These are phyloP conservation scores for Odontamblyopus rebecca DNA, from an alignment of 2,797 vertebrate species.

Conservation along the genomic window DNA sequence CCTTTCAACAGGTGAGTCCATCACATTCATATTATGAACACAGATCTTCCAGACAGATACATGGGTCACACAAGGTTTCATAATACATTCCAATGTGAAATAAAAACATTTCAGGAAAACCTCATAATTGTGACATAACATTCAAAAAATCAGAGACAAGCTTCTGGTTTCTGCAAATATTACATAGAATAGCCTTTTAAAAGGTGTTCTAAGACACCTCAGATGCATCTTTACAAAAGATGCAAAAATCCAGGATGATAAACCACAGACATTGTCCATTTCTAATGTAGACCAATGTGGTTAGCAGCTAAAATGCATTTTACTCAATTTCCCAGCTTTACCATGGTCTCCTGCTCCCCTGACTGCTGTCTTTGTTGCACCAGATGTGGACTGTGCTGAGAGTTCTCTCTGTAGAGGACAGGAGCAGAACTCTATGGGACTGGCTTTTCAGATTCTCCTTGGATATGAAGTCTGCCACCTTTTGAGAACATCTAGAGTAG, in stretches of 20 bases:
- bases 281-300: not conserved
- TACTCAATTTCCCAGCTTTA: slow-evolving; percentile 34
- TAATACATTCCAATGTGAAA: slow-evolving; percentile 35
- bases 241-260: not conserved
- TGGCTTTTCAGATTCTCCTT: slow-evolving; percentile 22
- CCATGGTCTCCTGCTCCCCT: slow-evolving; percentile 59
- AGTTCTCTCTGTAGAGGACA: slow-evolving; percentile 54
- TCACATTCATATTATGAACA: slow-evolving; percentile 22
- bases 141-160: slow-evolving; percentile 20
- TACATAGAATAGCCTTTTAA: slow-evolving; percentile 42
- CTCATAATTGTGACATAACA: not conserved
- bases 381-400: slow-evolving; percentile 31
- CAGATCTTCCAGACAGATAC: slow-evolving; percentile 43
- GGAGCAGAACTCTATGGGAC: slow-evolving; percentile 20
- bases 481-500: slow-evolving; percentile 60
- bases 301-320: not conserved
- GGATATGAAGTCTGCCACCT: not conserved
- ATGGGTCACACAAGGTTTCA: slow-evolving; percentile 23
- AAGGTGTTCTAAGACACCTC: slow-evolving; percentile 27
- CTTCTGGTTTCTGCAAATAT: slow-evolving; percentile 37
- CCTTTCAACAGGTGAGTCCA: slow-evolving; percentile 22
- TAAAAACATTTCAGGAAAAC: slow-evolving; percentile 28
- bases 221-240: slow-evolving; percentile 21
- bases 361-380: slow-evolving; percentile 37
- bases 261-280: not conserved